Conservation (phyloP, 2,797 vertebrate species). For the Mareca strepera region DNA sequence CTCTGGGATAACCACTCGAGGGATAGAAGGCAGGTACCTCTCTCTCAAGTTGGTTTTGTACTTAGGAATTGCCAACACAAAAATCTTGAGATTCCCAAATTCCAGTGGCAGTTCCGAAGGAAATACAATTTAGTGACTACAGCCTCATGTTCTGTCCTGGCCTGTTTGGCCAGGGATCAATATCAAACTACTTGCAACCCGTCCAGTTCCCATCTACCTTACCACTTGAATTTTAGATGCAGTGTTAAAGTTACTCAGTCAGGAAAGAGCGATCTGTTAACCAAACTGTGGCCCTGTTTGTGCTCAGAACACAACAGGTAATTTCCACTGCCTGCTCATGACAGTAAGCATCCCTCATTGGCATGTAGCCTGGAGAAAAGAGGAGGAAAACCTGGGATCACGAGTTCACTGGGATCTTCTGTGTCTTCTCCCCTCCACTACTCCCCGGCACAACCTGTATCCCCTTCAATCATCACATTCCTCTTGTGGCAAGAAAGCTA, state of each 20-base stretch:
- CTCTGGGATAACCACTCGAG: neutral
- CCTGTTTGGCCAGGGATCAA: neutral
- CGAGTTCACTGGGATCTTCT: neutral
- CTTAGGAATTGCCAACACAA: neutral
- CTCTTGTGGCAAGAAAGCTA: neutral
- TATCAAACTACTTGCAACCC: neutral
- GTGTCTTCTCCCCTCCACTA: neutral
- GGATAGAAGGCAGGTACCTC: neutral
- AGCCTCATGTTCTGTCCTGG: neutral
- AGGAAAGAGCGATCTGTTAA: neutral
- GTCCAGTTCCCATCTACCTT: neutral
- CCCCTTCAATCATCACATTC: neutral
- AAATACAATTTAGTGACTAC: neutral
- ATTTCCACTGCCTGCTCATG: neutral
- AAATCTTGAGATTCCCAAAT: neutral
- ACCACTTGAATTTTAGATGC: neutral
- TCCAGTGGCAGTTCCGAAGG: neutral
- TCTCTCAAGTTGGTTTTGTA: rapidly evolving
- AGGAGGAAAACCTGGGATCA: neutral
- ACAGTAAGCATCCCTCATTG: neutral
- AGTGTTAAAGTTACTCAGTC: neutral
- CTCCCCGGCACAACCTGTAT: neutral
- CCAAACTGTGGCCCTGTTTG: neutral
- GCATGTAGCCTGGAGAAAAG: neutral
- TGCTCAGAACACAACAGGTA: neutral